Percentiles rank a stretch among this genome's conserved stretches.
Conservation (phyloP, 1,140 invertebrate species). For the Galendromus occidentalis region DNA sequence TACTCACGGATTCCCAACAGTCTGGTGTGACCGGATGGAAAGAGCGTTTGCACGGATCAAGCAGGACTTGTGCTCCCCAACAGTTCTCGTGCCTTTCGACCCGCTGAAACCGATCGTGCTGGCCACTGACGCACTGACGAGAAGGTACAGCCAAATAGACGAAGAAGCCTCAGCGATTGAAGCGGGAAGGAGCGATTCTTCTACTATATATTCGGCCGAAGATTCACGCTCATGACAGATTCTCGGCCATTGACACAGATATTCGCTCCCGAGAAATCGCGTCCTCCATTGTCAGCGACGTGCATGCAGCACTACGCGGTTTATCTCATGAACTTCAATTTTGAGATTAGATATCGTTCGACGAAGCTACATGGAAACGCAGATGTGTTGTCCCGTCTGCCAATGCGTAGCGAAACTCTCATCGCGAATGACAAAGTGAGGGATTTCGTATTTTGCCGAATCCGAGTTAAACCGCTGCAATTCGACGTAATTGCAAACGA, state of each 20-base stretch:
- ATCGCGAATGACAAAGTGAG: too few relatives aligned
- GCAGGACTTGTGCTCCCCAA: not conserved
- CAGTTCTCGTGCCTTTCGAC: not conserved
- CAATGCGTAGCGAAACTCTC: too few relatives aligned
- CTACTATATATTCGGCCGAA: constrained; percentile 30
- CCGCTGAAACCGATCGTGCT: constrained; percentile 26
- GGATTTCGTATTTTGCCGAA: too few relatives aligned
- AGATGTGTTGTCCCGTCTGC: too few relatives aligned
- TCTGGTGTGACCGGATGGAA: not conserved
- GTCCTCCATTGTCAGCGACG: constrained; percentile 24
- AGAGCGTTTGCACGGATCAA: not conserved
- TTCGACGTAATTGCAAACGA: too few relatives aligned
- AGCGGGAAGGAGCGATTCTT: constrained; percentile 33
- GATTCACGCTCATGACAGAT: constrained; percentile 32
- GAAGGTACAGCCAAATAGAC: constrained; percentile 32
- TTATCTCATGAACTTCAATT: constrained; percentile 1
- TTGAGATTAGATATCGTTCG: too few relatives aligned
- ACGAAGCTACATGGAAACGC: too few relatives aligned
- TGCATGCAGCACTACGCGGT: constrained; percentile 27
- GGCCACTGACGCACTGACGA: constrained; percentile 28
- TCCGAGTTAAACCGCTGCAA: too few relatives aligned
- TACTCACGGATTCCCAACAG: too few relatives aligned
- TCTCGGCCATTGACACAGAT: constrained; percentile 30
- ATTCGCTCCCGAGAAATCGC: constrained; percentile 24
- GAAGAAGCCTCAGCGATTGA: constrained; percentile 34